These are phyloP conservation scores for Bothrops alternatus DNA, from an alignment of 2,797 vertebrate genomes.

Conservation along the genomic window DNA sequence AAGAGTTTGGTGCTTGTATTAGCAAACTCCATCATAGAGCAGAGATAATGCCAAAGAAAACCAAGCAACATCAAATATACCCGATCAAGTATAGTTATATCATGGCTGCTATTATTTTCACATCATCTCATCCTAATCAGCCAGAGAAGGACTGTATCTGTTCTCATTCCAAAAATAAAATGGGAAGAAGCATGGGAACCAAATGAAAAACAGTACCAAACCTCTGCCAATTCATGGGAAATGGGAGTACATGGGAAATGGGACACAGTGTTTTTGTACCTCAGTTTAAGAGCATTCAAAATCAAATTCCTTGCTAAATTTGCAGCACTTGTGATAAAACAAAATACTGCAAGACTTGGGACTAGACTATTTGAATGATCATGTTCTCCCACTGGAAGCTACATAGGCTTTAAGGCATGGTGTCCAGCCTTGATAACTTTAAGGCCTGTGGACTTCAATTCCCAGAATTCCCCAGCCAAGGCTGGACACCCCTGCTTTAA, in stretches of 20 bases:
- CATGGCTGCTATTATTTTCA: neutral
- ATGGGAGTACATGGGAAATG: neutral
- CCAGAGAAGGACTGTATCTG: neutral
- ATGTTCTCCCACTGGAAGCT: neutral
- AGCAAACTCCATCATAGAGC: neutral
- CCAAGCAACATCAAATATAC: neutral
- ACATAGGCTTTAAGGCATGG: neutral
- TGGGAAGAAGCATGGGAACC: neutral
- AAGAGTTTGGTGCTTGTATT: neutral
- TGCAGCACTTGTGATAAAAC: neutral
- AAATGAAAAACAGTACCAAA: neutral
- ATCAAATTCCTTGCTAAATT: neutral
- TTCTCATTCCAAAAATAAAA: neutral
- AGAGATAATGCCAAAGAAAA: neutral
- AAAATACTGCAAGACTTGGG: neutral
- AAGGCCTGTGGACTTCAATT: neutral
- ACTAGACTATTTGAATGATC: neutral
- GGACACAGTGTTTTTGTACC: neutral
- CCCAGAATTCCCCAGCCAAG: neutral
- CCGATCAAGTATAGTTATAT: neutral
- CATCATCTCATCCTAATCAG: neutral
- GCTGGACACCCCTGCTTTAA: neutral
- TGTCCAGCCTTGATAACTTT: neutral
- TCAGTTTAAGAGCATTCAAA: neutral
- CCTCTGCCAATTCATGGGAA: neutral